Percentiles rank a stretch among this genome's conserved stretches.
Conservation (phyloP, 2,113 vertebrate genomes). For the Apteryx mantelli region DNA sequence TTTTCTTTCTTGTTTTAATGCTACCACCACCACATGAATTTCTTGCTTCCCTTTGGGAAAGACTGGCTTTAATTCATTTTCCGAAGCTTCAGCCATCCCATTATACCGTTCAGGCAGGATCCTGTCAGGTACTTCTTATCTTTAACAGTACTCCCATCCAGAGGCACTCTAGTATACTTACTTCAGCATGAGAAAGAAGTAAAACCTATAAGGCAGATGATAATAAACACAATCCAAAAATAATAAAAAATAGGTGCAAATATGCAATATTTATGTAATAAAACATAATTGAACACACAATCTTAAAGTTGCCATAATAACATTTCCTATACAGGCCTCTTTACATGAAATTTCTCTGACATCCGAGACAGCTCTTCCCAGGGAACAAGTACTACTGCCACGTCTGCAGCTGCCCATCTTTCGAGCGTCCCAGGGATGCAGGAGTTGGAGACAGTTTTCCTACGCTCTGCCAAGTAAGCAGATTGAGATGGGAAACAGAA, state of each 20-base stretch:
- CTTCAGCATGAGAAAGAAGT: neutral
- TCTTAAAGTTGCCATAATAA: neutral
- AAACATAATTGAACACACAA: neutral
- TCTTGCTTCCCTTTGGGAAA: neutral
- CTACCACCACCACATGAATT: neutral
- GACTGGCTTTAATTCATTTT: neutral
- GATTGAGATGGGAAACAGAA: neutral
- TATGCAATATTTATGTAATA: neutral
- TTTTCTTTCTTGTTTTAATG: neutral
- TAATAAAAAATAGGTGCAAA: neutral
- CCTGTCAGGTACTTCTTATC: neutral
- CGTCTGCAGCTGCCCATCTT: neutral
- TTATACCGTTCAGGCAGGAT: neutral
- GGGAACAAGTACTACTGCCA: neutral
- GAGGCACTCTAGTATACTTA: neutral
- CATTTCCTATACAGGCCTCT: neutral
- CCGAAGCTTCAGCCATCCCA: neutral
- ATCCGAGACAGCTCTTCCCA: neutral
- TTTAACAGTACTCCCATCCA: neutral
- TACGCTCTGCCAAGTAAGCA: neutral
- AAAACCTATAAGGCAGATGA: neutral
- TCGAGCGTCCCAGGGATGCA: neutral
- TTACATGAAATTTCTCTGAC: neutral
- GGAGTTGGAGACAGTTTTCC: neutral
- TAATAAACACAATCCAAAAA: neutral